These are phyloP conservation scores for Hycleus phaleratus DNA, from an alignment of 1,140 invertebrate genomes.

Conservation along the genomic window DNA sequence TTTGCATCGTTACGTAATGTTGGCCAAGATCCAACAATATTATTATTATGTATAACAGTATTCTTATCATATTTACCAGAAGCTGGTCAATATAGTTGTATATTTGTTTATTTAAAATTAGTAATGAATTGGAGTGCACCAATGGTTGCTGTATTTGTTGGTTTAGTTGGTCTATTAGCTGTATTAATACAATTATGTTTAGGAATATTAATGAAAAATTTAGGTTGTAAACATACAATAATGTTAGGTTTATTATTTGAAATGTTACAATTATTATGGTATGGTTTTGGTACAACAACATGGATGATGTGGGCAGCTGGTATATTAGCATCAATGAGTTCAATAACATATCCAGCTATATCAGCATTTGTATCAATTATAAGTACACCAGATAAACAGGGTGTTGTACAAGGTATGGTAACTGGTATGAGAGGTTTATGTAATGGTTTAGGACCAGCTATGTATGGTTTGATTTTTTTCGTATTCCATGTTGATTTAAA, in stretches of 20 bases:
- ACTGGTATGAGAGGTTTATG: conserved; percentile 92
- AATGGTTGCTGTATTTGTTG: conserved; percentile 96
- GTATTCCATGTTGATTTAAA: conserved; percentile 97
- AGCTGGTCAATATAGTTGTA: conserved; percentile 97
- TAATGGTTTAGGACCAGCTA: conserved; percentile 86
- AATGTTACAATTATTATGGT: conserved; percentile 95
- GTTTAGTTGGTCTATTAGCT: conserved; percentile 91
- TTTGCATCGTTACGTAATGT: conserved; percentile 90
- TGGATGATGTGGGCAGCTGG: conserved; percentile 99
- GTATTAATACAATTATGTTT: conserved; percentile 81
- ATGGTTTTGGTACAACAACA: conserved; percentile 81
- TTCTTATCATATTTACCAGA: conserved; percentile 98
- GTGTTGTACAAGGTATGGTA: conserved; percentile 94
- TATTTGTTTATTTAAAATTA: conserved; percentile 98
- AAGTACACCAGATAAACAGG: conserved; percentile 94
- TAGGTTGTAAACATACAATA: conserved; percentile 95
- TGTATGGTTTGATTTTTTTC: conserved; percentile 98
- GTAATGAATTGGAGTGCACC: conserved; percentile 94
- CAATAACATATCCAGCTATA: conserved; percentile 97
- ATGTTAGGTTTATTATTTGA: conserved; percentile 94
- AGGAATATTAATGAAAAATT: conserved; percentile 49
- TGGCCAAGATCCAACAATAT: conserved; percentile 90
- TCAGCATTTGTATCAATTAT: conserved; percentile 97
- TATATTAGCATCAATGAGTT: conserved; percentile 87
- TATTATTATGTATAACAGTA: conserved; percentile 94